Conservation (phyloP, 2,888 invertebrate genomes). For the Octonoba sinensis region DNA sequence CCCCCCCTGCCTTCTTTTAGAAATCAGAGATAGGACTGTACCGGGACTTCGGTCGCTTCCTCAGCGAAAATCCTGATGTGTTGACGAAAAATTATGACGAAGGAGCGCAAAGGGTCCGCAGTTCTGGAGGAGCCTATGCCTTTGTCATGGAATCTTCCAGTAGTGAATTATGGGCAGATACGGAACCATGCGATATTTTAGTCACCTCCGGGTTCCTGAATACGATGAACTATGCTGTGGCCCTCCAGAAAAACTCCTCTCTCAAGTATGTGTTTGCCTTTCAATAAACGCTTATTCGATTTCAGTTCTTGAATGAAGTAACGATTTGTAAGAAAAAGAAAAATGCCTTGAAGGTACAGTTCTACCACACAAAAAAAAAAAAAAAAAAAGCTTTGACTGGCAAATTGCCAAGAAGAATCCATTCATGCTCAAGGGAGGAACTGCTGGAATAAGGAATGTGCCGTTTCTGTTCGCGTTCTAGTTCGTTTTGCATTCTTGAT, state of each 20-base stretch:
- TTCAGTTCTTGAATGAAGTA: no score
- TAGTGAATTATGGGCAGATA: conserved; percentile 12
- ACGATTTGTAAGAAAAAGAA: no score
- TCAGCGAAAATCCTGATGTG: conserved; percentile 18
- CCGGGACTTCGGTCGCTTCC: conserved; percentile 16
- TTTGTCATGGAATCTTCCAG: conserved; percentile 23
- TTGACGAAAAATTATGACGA: conserved; percentile 2
- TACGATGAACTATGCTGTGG: conserved; percentile 15
- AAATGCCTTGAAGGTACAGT: no score
- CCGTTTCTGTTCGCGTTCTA: no score
- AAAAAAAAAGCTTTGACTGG: no score
- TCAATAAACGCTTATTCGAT: not conserved
- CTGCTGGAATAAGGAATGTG: no score
- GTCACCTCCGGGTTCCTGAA: conserved; percentile 26
- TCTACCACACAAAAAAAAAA: no score
- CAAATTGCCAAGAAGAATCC: no score
- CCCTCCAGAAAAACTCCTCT: conserved; percentile 5
- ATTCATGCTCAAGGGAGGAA: no score
- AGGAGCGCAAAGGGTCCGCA: conserved; percentile 15
- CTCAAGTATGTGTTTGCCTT: conserved; percentile 14
- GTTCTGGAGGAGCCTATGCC: conserved; percentile 25
- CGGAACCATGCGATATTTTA: conserved; percentile 24
- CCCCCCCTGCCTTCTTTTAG: conserved; percentile 1
- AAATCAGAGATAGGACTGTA: conserved; percentile 29
- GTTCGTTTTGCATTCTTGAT: no score